Evolutionary conservation across 2,797 vertebrate genomes (phyloP).

Genomic region (Austrolebias charrua): DNA sequence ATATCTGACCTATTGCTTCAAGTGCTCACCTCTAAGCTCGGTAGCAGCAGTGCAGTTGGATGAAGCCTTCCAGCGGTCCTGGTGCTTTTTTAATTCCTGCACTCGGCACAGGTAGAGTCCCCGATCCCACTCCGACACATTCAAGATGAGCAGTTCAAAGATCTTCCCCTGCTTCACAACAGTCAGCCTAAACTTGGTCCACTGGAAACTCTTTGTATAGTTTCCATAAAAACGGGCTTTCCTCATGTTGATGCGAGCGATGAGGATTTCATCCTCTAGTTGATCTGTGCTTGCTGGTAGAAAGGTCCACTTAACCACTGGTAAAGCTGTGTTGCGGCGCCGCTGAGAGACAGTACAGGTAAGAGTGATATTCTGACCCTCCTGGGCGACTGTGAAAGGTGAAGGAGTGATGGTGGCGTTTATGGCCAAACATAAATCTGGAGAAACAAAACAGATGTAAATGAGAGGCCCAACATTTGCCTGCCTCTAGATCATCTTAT

Average conservation of each 20-base stretch:
- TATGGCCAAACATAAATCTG: slow-evolving; percentile 85
- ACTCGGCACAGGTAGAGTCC: slow-evolving; percentile 92
- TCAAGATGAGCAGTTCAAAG: slow-evolving; percentile 85
- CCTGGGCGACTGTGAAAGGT: slow-evolving; percentile 82
- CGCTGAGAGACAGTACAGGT: slow-evolving; percentile 88
- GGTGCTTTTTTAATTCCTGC: slow-evolving; percentile 90
- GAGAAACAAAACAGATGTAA: not conserved
- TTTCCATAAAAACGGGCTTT: slow-evolving; percentile 91
- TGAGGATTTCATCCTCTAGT: slow-evolving; percentile 81
- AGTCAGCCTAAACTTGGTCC: slow-evolving; percentile 84
- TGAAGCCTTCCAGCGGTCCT: slow-evolving; percentile 90
- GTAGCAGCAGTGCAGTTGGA: slow-evolving; percentile 89
- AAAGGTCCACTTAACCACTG: slow-evolving; percentile 92
- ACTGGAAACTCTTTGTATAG: slow-evolving; percentile 85
- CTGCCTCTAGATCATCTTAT: too few relatives aligned
- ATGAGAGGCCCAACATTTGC: not conserved
- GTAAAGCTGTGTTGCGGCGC: slow-evolving; percentile 81
- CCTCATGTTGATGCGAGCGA: slow-evolving; percentile 93
- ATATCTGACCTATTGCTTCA: too few relatives aligned
- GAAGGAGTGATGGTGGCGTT: slow-evolving; percentile 90
- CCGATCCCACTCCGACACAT: slow-evolving; percentile 81
- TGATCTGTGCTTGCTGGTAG: slow-evolving; percentile 64
- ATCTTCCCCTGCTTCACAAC: slow-evolving; percentile 83
- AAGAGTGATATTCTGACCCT: slow-evolving; percentile 89
- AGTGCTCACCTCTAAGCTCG: slow-evolving; percentile 86